A percentile compares a stretch with the other conserved stretches of the same genome.
These are phyloP conservation scores for Rhinoptilus africanus DNA, from an alignment of 2,113 vertebrate genomes.

Conservation along the genomic window DNA sequence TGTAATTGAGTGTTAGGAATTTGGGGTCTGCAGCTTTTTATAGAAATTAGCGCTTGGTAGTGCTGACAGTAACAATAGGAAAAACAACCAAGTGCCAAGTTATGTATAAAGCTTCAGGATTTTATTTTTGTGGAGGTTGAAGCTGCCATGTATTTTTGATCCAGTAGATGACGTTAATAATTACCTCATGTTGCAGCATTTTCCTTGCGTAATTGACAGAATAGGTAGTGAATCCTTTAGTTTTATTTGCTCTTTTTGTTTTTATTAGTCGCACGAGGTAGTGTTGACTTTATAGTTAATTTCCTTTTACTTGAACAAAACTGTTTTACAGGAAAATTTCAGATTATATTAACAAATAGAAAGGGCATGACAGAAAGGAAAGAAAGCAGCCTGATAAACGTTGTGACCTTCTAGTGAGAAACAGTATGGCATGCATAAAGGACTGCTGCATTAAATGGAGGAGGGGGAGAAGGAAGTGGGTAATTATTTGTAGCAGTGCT, in stretches of 20 bases:
- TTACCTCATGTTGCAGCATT: neutral
- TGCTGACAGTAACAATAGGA: neutral
- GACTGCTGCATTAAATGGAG: slow-evolving; percentile 67
- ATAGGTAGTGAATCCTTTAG: slow-evolving; percentile 12
- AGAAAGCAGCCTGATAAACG: slow-evolving; percentile 58
- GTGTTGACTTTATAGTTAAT: slow-evolving; percentile 23
- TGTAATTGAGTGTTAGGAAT: neutral
- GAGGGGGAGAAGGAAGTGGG: slow-evolving; percentile 71
- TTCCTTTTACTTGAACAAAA: slow-evolving; percentile 42
- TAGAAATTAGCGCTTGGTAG: neutral
- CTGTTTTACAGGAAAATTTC: slow-evolving; percentile 46
- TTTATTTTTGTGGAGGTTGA: neutral
- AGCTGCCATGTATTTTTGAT: slow-evolving; percentile 1
- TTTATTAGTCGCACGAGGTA: neutral
- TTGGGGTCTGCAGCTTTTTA: neutral
- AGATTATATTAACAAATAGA: slow-evolving; percentile 10
- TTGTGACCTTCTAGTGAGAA: slow-evolving; percentile 59
- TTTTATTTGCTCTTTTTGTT: neutral
- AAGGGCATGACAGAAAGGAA: slow-evolving; percentile 27
- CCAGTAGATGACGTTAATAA: neutral
- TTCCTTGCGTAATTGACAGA: neutral
- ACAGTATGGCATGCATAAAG: slow-evolving; percentile 62
- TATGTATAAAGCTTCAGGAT: neutral
- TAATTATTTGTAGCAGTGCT: slow-evolving; percentile 85
- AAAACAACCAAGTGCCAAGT: neutral